phyloP scores from a whole-genome alignment of 1,140 invertebrate species.

The Dolichoris vasculosae region DNA sequence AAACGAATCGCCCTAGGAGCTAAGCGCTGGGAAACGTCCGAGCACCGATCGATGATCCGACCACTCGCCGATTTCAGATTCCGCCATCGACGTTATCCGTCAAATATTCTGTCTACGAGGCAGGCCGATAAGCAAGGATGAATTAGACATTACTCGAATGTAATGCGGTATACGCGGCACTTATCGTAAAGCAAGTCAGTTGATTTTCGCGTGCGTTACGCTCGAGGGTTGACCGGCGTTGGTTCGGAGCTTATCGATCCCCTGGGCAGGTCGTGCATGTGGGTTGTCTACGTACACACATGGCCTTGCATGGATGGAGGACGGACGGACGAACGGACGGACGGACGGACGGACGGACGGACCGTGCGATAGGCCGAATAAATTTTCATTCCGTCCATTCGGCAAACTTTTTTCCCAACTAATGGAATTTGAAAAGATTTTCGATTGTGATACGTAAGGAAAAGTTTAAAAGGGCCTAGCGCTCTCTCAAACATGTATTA shows the following conservation, averaged over 20 bases:
- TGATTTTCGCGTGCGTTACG: constrained; percentile 30
- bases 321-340: not conserved
- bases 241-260: constrained; percentile 28
- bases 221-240: not conserved
- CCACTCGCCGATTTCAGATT: not conserved
- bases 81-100: not conserved
- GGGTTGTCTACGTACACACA: not conserved
- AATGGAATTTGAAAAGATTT: constrained; percentile 19
- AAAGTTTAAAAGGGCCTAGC: constrained; percentile 18
- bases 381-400: constrained; percentile 20
- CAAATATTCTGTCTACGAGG: not conserved
- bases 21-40: too few relatives aligned
- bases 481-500: not conserved
- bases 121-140: constrained; percentile 21
- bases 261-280: not conserved
- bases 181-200: constrained; percentile 38
- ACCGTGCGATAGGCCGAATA: constrained; percentile 14
- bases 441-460: constrained; percentile 4
- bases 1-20: too few relatives aligned
- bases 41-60: not conserved
- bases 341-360: not conserved
- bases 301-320: not conserved
- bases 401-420: constrained; percentile 13
- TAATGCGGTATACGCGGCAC: constrained; percentile 32
- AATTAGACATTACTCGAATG: constrained; percentile 17